A percentile compares a stretch with the other conserved stretches of the same genome.
phyloP scores from a whole-genome alignment of 2,113 vertebrate species.

The Oreocharis arfaki region DNA sequence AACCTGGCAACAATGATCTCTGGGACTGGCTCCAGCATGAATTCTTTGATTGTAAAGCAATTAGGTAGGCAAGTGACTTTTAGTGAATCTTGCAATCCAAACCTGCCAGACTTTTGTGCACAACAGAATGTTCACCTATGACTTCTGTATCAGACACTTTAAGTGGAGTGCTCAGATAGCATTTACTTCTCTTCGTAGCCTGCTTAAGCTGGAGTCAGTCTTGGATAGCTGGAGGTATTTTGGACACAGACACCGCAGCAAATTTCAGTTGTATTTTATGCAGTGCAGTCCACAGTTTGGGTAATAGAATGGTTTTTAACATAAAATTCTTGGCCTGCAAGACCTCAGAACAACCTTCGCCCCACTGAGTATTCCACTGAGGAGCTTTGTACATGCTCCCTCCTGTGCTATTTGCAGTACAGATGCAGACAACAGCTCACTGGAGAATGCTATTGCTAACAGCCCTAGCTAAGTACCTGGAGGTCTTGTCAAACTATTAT shows the following conservation, averaged over 20 bases:
- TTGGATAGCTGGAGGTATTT: neutral
- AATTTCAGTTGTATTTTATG: neutral
- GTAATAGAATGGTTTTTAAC: neutral
- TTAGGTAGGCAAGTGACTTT: neutral
- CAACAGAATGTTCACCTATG: neutral
- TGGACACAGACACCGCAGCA: neutral
- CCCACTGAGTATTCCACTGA: neutral
- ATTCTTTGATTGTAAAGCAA: neutral
- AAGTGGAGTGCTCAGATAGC: neutral
- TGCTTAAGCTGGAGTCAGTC: neutral
- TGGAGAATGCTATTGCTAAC: neutral
- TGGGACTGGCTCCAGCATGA: neutral
- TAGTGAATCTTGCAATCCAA: neutral
- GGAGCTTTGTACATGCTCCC: neutral
- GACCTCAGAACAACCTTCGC: neutral
- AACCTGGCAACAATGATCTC: neutral
- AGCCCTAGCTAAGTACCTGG: neutral
- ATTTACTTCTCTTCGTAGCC: neutral
- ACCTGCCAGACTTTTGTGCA: neutral
- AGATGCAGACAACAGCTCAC: neutral
- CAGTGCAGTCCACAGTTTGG: neutral
- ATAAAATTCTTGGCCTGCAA: neutral
- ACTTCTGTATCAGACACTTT: neutral
- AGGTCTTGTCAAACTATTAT: neutral
- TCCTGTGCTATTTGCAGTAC: neutral